These are phyloP conservation scores for Chiroxiphia lanceolata DNA, from an alignment of 2,797 vertebrate genomes.

Conservation along the genomic window DNA sequence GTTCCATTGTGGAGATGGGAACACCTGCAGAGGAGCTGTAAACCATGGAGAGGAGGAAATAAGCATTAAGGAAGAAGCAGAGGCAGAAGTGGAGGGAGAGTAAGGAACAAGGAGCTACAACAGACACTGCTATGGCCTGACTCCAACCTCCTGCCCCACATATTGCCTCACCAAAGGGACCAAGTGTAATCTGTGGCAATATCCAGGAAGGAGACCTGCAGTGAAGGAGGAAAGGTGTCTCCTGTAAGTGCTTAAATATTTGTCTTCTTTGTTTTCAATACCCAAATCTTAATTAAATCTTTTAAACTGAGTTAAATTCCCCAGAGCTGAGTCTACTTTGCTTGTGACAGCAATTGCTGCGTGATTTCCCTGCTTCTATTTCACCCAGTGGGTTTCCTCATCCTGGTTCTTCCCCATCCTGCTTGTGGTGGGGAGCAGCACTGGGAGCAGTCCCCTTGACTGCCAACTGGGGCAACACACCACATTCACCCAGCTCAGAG, in stretches of 20 bases:
- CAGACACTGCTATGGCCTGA: not conserved
- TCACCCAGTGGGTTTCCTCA: not conserved
- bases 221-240: not conserved
- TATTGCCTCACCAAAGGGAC: no score
- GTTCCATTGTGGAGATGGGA: not conserved
- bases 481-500: not conserved
- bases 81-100: not conserved
- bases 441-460: not conserved
- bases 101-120: not conserved
- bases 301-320: not conserved
- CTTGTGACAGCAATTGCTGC: not conserved
- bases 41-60: not conserved
- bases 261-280: not conserved
- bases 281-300: not conserved
- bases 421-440: not conserved
- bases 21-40: rapidly evolving
- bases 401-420: not conserved
- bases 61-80: not conserved
- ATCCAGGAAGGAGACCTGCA: not conserved
- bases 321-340: not conserved
- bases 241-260: not conserved
- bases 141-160: rapidly evolving
- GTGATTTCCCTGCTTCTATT: not conserved
- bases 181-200: rapidly evolving
- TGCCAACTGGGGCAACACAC: not conserved